A percentile compares a stretch with the other conserved stretches of the same genome.
These are phyloP conservation scores for Drosophila busckii DNA, from an alignment of 1,140 invertebrate genomes.

Conservation along the genomic window DNA sequence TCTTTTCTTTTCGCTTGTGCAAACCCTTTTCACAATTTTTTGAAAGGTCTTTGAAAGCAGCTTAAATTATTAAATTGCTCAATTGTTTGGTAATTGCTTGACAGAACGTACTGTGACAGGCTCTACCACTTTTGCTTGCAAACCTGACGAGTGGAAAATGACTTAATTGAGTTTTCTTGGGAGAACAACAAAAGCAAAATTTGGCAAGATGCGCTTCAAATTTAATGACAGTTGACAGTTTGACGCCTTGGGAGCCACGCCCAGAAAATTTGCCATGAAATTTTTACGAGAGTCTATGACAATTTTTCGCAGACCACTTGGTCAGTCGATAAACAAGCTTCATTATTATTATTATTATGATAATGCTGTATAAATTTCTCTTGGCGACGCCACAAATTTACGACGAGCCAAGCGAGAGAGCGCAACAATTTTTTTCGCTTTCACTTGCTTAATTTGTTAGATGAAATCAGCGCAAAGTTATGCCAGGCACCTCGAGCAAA, in stretches of 20 bases:
- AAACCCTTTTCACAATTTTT: no score
- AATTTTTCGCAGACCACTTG: slow-evolving; percentile 16
- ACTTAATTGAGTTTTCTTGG: slow-evolving; percentile 44
- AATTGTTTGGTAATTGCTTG: slow-evolving; percentile 27
- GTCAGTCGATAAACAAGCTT: no score
- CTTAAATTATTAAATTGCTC: slow-evolving; percentile 24
- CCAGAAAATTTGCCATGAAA: neutral
- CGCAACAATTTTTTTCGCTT: slow-evolving; percentile 48
- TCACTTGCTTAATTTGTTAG: slow-evolving; percentile 73
- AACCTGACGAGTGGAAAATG: slow-evolving; percentile 16
- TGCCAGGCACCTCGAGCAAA: slow-evolving; percentile 17
- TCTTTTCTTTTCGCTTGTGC: neutral
- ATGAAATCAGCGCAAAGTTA: slow-evolving; percentile 67
- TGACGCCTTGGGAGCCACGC: slow-evolving; percentile 1
- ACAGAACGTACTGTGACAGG: no score
- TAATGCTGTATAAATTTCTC: no score
- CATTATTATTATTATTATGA: no score
- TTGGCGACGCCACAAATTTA: slow-evolving; percentile 55
- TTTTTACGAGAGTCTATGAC: no score
- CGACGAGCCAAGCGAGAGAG: slow-evolving; percentile 20
- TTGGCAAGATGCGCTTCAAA: slow-evolving; percentile 39
- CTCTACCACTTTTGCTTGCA: no score
- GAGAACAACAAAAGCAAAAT: slow-evolving; percentile 38
- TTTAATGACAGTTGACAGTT: slow-evolving; percentile 66
- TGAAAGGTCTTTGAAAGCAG: slow-evolving; percentile 2